Evolutionary conservation across 1,140 invertebrate species (phyloP).

Genomic region (Habropoda laboriosa): DNA sequence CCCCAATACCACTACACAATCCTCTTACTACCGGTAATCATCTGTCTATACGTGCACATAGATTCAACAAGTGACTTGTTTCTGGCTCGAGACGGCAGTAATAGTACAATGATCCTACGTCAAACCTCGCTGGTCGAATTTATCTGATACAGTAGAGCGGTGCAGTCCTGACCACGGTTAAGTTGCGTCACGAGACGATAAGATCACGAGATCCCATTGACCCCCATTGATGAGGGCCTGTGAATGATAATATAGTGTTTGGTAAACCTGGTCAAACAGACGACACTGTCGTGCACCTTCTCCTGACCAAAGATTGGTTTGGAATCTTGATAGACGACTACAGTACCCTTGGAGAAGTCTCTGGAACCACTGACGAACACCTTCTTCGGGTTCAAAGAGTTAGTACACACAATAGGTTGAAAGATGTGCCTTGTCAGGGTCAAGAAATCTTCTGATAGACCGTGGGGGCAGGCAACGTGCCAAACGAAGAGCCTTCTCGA

Average conservation of each 20-base stretch:
- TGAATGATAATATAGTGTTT: slow-evolving; percentile 23
- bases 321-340: neutral
- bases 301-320: neutral
- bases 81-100: neutral
- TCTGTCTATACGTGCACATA: slow-evolving; percentile 11
- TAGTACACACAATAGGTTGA: neutral
- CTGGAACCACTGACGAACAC: too few relatives aligned
- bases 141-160: too few relatives aligned
- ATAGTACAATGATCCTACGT: too few relatives aligned
- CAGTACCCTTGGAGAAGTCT: neutral
- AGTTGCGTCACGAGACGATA: slow-evolving; percentile 37
- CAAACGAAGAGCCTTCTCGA: neutral
- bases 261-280: neutral
- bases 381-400: neutral
- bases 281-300: neutral
- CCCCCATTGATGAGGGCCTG: slow-evolving; percentile 33
- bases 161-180: slow-evolving; percentile 47
- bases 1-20: slow-evolving; percentile 19
- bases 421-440: neutral
- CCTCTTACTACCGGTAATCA: slow-evolving; percentile 26
- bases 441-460: neutral
- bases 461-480: slow-evolving; percentile 3
- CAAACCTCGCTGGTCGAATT: too few relatives aligned
- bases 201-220: slow-evolving; percentile 38
- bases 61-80: slow-evolving; percentile 60